Evolutionary conservation across 1,140 invertebrate genomes (phyloP).

Genomic region (Euborellia annulipes): DNA sequence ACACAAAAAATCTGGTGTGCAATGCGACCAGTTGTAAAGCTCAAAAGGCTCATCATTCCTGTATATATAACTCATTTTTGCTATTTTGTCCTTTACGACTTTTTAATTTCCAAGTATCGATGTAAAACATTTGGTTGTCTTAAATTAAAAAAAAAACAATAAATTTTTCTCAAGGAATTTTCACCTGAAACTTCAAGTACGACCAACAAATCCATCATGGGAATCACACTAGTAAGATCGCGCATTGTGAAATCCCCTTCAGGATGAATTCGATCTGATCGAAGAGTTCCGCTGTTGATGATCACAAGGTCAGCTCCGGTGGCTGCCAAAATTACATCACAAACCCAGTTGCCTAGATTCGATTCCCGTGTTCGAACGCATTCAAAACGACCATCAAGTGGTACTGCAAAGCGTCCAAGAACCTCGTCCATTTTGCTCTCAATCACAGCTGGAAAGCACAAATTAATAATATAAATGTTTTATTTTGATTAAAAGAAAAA

Average conservation of each 20-base stretch:
- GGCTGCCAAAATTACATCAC: slow-evolving; percentile 69
- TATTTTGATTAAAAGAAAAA: slow-evolving; percentile 9
- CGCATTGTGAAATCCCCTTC: slow-evolving; percentile 58
- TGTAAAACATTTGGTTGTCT: too few relatives aligned
- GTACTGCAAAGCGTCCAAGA: slow-evolving; percentile 62
- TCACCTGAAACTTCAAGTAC: slow-evolving; percentile 44
- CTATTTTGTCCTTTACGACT: too few relatives aligned
- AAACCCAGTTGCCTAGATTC: slow-evolving; percentile 82
- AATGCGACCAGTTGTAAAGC: too few relatives aligned
- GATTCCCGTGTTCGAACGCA: slow-evolving; percentile 64
- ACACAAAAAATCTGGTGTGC: too few relatives aligned
- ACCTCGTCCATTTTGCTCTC: slow-evolving; percentile 69
- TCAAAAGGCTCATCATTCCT: too few relatives aligned
- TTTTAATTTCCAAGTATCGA: too few relatives aligned
- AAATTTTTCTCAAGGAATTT: too few relatives aligned
- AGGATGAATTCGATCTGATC: slow-evolving; percentile 45
- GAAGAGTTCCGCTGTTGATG: slow-evolving; percentile 74
- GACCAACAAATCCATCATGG: slow-evolving; percentile 69
- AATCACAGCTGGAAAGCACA: slow-evolving; percentile 42
- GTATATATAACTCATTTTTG: too few relatives aligned
- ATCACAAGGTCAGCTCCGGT: slow-evolving; percentile 69
- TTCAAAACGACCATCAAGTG: slow-evolving; percentile 69
- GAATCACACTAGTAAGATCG: slow-evolving; percentile 66
- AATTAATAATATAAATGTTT: slow-evolving; percentile 1
- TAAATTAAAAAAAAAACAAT: too few relatives aligned